These are phyloP conservation scores for Eristalis intricaria DNA, from an alignment of 2,888 invertebrate genomes.

Conservation along the genomic window DNA sequence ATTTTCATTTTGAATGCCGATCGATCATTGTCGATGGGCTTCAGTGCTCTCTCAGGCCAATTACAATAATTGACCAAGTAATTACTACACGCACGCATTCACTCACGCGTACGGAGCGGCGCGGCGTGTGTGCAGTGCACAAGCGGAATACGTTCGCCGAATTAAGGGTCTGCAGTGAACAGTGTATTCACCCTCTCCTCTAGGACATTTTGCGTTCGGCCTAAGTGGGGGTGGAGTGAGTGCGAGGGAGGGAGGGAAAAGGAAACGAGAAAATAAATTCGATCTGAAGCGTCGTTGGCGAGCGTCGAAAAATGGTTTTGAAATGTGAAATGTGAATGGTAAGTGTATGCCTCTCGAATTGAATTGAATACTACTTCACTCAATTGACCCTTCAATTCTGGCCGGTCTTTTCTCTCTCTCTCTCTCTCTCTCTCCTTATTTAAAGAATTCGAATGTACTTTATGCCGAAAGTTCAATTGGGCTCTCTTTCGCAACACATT, in stretches of 20 bases:
- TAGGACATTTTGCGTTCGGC: neutral
- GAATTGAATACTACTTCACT: neutral
- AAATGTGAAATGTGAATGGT: neutral
- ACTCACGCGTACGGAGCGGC: neutral
- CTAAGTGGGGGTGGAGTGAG: neutral
- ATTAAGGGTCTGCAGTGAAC: neutral
- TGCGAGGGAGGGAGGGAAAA: neutral
- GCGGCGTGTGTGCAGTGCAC: neutral
- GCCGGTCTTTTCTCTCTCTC: neutral
- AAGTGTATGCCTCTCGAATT: neutral
- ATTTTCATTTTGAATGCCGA: slow-evolving; percentile 42
- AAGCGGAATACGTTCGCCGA: neutral
- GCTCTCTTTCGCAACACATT: too few relatives aligned
- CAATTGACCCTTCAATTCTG: neutral
- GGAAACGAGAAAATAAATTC: neutral
- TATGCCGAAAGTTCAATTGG: too few relatives aligned
- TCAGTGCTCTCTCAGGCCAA: slow-evolving; percentile 35
- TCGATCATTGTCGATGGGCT: slow-evolving; percentile 34
- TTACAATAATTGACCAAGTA: slow-evolving; percentile 56
- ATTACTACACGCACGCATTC: slow-evolving; percentile 13
- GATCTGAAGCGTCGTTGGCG: too few relatives aligned
- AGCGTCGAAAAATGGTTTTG: neutral
- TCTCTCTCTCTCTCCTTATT: neutral
- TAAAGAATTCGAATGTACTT: neutral
- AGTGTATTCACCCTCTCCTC: neutral